Percentiles rank a stretch among this genome's conserved stretches.
These are phyloP conservation scores for Ichneumoninae sp. DNA, from an alignment of 2,888 invertebrate genomes.

Conservation along the genomic window DNA sequence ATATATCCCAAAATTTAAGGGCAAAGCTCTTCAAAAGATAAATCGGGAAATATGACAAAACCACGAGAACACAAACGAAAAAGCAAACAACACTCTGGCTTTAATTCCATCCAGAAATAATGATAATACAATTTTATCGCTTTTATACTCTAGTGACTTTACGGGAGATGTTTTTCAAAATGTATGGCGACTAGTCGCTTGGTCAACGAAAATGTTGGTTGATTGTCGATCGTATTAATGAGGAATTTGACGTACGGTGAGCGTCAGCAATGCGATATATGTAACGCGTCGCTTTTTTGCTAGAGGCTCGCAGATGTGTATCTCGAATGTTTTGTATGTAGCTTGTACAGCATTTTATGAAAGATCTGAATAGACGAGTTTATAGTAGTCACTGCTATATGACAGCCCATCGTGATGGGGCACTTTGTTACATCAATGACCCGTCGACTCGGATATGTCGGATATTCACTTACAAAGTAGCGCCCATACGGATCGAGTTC, in stretches of 20 bases:
- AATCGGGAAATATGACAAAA: slow-evolving; percentile 11
- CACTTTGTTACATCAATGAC: neutral
- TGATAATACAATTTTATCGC: slow-evolving; percentile 51
- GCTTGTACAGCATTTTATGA: slow-evolving; percentile 2
- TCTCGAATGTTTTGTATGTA: slow-evolving; percentile 11
- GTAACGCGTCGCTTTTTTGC: slow-evolving; percentile 5
- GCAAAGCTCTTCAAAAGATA: slow-evolving; percentile 35
- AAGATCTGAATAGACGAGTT: slow-evolving; percentile 30
- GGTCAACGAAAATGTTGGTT: slow-evolving; percentile 3
- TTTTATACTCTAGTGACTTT: slow-evolving; percentile 37
- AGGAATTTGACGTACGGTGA: slow-evolving; percentile 12
- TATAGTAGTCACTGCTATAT: slow-evolving; percentile 3
- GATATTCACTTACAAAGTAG: neutral
- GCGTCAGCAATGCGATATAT: slow-evolving; percentile 29
- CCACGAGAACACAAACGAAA: slow-evolving; percentile 8
- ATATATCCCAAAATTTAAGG: slow-evolving; percentile 46
- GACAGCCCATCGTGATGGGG: slow-evolving; percentile 22
- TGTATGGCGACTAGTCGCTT: slow-evolving; percentile 30
- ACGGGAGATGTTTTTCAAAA: slow-evolving; percentile 32
- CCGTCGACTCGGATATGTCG: slow-evolving; percentile 17
- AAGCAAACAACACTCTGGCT: slow-evolving; percentile 53
- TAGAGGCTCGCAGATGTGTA: slow-evolving; percentile 10
- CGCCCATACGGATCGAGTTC: slow-evolving; percentile 58
- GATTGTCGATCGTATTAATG: slow-evolving; percentile 17
- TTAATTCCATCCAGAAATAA: slow-evolving; percentile 65